Conservation (phyloP, 2,888 invertebrate species). For the Argyresthia albistria region DNA sequence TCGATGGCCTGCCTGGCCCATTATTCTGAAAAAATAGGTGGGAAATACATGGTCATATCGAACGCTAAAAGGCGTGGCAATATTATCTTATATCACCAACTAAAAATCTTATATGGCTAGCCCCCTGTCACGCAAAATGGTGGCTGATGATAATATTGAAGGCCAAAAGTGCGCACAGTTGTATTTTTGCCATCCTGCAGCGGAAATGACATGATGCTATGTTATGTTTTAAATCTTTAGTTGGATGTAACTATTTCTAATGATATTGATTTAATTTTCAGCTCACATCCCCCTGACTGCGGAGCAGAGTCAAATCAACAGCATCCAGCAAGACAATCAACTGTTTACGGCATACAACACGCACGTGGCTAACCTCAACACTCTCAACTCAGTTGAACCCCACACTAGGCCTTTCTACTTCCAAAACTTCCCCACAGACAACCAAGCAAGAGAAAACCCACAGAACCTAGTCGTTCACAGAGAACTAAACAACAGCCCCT, state of each 20-base stretch:
- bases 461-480: conserved; percentile 54
- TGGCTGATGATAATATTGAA: no score
- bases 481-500: conserved; percentile 42
- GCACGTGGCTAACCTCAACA: conserved; percentile 25
- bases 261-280: conserved; percentile 25
- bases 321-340: conserved; percentile 31
- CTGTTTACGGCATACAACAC: conserved; percentile 41
- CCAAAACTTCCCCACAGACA: conserved; percentile 29
- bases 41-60: no score
- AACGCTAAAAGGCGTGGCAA: no score
- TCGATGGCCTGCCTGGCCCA: no score
- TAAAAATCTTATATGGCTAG: no score
- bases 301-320: conserved; percentile 20
- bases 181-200: no score
- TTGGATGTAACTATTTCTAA: background rate
- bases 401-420: conserved; percentile 40
- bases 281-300: conserved; percentile 32
- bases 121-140: no score
- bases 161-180: no score
- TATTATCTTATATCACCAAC: no score
- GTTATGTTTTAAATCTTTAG: no score
- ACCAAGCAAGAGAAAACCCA: conserved; percentile 36
- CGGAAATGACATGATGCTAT: no score
- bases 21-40: no score
- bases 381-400: conserved; percentile 33